These are phyloP conservation scores for Campaea margaritaria DNA, from an alignment of 2,888 invertebrate genomes.

Conservation along the genomic window DNA sequence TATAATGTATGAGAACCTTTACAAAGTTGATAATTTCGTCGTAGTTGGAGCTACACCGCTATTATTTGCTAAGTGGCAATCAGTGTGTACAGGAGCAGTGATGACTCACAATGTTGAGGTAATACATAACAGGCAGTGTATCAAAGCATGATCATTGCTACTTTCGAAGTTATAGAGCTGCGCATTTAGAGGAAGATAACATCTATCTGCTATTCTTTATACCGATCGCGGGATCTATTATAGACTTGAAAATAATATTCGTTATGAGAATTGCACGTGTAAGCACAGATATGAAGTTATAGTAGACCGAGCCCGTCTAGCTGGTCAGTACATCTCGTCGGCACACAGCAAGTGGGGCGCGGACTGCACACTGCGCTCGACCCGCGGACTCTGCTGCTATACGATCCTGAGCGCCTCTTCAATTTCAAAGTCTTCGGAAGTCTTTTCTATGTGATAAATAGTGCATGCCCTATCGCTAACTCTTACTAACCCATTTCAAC, in stretches of 20 bases:
- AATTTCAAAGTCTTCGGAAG: not conserved
- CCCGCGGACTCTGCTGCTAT: too few relatives aligned
- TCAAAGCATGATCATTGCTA: not conserved
- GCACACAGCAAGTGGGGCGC: slow-evolving; percentile 8
- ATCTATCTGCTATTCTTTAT: too few relatives aligned
- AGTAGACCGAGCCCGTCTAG: slow-evolving; percentile 1
- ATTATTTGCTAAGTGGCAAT: slow-evolving; percentile 4
- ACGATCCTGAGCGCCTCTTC: not conserved
- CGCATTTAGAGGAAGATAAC: not conserved
- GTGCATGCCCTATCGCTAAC: slow-evolving; percentile 23
- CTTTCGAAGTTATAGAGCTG: not conserved
- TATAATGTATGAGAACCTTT: too few relatives aligned
- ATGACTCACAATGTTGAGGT: slow-evolving; percentile 1
- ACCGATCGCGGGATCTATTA: too few relatives aligned
- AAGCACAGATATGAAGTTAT: not conserved
- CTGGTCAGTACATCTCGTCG: slow-evolving; percentile 6
- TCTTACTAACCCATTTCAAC: slow-evolving; percentile 12
- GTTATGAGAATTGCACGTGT: not conserved
- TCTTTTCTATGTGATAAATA: slow-evolving; percentile 14
- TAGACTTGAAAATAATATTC: too few relatives aligned
- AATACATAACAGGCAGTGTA: slow-evolving; percentile 20
- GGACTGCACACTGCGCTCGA: slow-evolving; percentile 8
- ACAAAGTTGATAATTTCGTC: not conserved
- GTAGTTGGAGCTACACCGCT: not conserved
- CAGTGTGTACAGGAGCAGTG: not conserved